Evolutionary conservation across 2,888 invertebrate species (phyloP).

Genomic region (Tipula lateralis): DNA sequence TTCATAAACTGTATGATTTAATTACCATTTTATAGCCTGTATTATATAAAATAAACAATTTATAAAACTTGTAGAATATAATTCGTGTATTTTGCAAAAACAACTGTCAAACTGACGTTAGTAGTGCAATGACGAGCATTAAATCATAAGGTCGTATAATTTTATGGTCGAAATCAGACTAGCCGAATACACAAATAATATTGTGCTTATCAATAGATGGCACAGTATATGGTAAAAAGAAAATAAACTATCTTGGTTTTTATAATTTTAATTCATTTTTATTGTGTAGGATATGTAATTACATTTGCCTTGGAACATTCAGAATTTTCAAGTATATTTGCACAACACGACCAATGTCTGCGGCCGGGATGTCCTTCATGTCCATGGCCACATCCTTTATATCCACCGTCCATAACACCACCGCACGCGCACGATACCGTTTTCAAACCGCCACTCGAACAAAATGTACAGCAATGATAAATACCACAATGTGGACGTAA

Average conservation of each 20-base stretch:
- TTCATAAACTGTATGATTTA: background rate
- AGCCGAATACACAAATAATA: background rate
- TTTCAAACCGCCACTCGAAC: constrained; percentile 70
- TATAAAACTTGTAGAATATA: background rate
- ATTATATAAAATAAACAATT: background rate
- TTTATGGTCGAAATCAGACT: background rate
- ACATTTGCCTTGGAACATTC: constrained; percentile 54
- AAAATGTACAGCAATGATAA: constrained; percentile 77
- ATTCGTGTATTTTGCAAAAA: background rate
- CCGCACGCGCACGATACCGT: constrained; percentile 66
- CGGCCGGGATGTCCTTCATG: constrained; percentile 74
- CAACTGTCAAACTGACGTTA: background rate
- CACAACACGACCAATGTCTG: constrained; percentile 81
- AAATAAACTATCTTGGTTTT: background rate
- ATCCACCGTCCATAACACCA: constrained; percentile 68
- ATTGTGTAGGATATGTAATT: background rate
- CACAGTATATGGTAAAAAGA: background rate
- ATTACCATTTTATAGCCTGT: background rate
- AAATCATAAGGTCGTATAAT: background rate
- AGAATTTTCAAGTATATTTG: constrained; percentile 57
- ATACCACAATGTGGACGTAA: constrained; percentile 63
- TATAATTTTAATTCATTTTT: background rate
- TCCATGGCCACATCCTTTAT: constrained; percentile 75
- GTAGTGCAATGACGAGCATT: background rate
- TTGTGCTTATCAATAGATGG: background rate